Conservation (phyloP, 2,797 vertebrate species). For the Characodon lateralis region DNA sequence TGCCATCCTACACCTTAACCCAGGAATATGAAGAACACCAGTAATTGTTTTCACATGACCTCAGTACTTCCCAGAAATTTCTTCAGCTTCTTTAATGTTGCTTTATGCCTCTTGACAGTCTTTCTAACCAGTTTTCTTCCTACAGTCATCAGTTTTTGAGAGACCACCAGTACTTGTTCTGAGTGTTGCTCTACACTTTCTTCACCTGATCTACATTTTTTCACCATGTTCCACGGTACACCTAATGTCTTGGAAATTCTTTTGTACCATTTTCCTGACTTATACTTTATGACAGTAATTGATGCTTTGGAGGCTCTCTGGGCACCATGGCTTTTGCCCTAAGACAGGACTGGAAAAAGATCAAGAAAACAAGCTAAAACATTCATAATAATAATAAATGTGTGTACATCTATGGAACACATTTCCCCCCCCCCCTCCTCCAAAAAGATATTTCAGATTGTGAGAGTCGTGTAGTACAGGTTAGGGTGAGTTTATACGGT, state of each 20-base stretch:
- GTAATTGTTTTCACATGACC: too few relatives aligned
- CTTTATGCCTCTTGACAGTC: neutral
- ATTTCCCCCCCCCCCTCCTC: rapidly evolving
- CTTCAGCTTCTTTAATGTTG: too few relatives aligned
- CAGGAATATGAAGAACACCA: too few relatives aligned
- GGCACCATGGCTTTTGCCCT: too few relatives aligned
- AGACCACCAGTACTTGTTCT: neutral
- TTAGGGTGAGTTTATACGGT: neutral
- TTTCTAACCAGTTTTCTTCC: neutral
- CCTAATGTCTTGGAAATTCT: neutral
- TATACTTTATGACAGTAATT: neutral
- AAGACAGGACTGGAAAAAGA: neutral
- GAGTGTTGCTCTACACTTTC: neutral
- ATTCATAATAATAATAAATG: neutral
- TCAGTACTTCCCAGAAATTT: too few relatives aligned
- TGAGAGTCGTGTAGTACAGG: neutral
- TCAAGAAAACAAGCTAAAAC: neutral
- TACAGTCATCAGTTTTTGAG: neutral
- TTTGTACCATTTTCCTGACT: neutral
- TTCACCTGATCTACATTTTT: neutral
- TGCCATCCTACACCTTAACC: too few relatives aligned
- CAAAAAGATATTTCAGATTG: neutral
- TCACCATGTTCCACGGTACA: neutral
- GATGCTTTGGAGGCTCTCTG: neutral
- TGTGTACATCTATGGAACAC: neutral